phyloP scores from a whole-genome alignment of 2,797 vertebrate genomes.

The Allobates femoralis region DNA sequence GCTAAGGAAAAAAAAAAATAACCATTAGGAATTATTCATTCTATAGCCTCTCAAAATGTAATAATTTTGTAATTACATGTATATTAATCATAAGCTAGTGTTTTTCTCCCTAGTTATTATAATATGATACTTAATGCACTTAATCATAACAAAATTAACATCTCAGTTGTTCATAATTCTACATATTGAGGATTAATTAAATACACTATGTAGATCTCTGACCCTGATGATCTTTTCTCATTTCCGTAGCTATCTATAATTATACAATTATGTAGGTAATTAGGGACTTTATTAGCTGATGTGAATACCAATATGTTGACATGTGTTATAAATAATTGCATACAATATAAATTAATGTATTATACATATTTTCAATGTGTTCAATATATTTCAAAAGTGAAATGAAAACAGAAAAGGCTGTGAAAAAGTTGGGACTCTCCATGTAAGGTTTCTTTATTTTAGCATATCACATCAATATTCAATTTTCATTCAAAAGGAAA shows the following conservation, averaged over 20 bases:
- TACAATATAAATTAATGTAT: background rate
- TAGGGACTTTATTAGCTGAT: conserved; percentile 38
- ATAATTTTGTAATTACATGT: background rate
- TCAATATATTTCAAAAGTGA: too few species aligned
- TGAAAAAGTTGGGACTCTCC: too few species aligned
- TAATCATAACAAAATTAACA: background rate
- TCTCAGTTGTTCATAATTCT: conserved; percentile 4
- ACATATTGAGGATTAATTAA: conserved; percentile 3
- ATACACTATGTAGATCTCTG: conserved; percentile 16
- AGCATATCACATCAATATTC: too few species aligned
- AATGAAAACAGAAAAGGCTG: too few species aligned
- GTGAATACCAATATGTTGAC: conserved; percentile 13
- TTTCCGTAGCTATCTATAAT: conserved; percentile 47
- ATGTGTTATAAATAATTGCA: background rate
- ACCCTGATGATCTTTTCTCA: conserved; percentile 41
- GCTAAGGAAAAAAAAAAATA: too few species aligned
- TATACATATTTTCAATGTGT: background rate
- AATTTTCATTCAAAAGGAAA: too few species aligned
- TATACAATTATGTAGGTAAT: conserved; percentile 30
- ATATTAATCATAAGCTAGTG: background rate
- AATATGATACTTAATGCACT: background rate
- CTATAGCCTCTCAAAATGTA: background rate
- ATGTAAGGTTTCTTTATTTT: too few species aligned
- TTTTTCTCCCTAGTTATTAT: background rate
- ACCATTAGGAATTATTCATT: background rate